phyloP scores from a whole-genome alignment of 1,140 invertebrate species.

The Amyelois transitella region DNA sequence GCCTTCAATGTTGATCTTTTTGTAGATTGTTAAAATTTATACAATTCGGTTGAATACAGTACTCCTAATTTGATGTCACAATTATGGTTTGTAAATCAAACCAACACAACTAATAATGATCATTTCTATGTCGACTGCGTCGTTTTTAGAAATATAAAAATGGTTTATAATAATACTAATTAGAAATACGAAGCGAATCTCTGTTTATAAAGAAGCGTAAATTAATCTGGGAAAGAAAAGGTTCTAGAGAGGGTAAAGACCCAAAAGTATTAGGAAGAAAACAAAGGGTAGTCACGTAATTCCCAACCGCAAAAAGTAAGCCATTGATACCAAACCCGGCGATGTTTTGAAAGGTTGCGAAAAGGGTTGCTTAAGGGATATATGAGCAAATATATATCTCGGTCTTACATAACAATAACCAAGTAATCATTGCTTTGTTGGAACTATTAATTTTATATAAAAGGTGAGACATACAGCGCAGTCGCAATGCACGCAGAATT shows the following conservation, averaged over 20 bases:
- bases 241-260: neutral
- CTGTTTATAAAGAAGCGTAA: neutral
- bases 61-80: too few species aligned
- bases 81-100: too few species aligned
- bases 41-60: too few species aligned
- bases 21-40: too few species aligned
- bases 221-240: neutral
- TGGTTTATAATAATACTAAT: too few species aligned
- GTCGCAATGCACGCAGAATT: slow-evolving; percentile 17
- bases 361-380: neutral
- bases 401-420: neutral
- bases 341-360: neutral
- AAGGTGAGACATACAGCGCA: slow-evolving; percentile 11
- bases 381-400: neutral
- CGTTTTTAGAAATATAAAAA: too few species aligned
- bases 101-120: too few species aligned
- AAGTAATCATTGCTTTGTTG: neutral
- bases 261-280: neutral
- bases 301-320: neutral
- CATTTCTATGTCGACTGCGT: too few species aligned
- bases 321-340: neutral
- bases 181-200: too few species aligned
- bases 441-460: neutral
- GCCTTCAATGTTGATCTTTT: too few species aligned
- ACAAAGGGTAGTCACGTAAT: neutral